These are phyloP conservation scores for Catostylus mosaicus DNA, from an alignment of 30 jellyfish, hydroid and myxozoan species.

Conservation along the genomic window DNA sequence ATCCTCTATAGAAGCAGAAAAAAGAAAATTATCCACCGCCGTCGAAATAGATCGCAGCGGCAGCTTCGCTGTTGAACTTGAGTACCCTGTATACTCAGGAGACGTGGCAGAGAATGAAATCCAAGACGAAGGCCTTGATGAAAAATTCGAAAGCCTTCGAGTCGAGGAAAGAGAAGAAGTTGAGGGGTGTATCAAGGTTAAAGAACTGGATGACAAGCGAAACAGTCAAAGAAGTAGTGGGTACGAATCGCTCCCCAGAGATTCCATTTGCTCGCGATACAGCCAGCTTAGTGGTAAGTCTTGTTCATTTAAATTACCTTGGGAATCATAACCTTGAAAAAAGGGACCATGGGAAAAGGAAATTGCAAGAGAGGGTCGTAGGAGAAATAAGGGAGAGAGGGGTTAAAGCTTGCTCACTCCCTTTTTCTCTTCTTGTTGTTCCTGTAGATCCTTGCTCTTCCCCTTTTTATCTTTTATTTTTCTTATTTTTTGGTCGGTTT, in stretches of 20 bases:
- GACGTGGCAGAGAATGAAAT: neutral
- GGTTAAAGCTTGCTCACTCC: neutral
- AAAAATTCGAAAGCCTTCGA: neutral
- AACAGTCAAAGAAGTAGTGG: constrained; percentile 20
- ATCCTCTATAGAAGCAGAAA: neutral
- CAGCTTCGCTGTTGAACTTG: neutral
- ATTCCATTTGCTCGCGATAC: neutral
- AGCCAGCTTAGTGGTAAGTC: neutral
- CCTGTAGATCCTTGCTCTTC: neutral
- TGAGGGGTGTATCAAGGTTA: neutral
- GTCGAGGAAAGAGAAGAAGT: no score
- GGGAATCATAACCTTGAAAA: no score
- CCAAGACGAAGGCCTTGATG: neutral
- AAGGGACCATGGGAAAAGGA: no score
- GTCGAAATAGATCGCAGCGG: neutral
- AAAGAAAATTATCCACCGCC: neutral
- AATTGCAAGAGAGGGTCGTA: no score
- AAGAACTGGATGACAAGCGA: neutral
- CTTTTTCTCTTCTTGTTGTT: neutral
- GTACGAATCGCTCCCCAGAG: neutral
- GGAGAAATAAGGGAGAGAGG: neutral
- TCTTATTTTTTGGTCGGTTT: no score
- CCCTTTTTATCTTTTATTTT: no score
- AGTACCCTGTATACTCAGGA: neutral
- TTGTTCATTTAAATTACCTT: neutral